Percentiles rank a stretch among this genome's conserved stretches.
Evolutionary conservation across 2,797 vertebrate genomes (phyloP).

Genomic region (Loris lydekkerianus): DNA sequence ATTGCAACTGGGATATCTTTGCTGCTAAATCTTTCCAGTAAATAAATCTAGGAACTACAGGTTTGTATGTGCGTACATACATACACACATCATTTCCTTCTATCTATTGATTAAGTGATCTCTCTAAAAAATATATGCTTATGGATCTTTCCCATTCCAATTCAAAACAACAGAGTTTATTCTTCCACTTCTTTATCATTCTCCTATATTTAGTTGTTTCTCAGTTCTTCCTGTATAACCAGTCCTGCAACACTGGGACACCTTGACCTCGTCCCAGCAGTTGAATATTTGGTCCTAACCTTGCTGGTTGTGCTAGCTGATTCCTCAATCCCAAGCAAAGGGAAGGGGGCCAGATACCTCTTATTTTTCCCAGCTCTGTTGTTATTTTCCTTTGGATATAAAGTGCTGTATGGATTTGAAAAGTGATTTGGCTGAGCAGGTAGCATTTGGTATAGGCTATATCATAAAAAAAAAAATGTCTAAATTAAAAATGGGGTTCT

Average conservation of each 20-base stretch:
- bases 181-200: neutral
- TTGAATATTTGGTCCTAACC: neutral
- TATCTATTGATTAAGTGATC: neutral
- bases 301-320: neutral
- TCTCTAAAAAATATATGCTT: neutral
- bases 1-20: neutral
- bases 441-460: neutral
- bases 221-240: neutral
- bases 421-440: neutral
- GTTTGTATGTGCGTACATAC: neutral
- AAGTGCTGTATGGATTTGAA: neutral
- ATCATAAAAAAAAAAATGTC: neutral
- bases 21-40: neutral
- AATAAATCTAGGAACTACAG: neutral
- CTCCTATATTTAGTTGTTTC: neutral
- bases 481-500: conserved; percentile 11
- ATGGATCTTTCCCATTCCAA: neutral
- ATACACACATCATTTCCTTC: neutral
- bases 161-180: neutral
- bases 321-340: neutral
- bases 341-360: neutral
- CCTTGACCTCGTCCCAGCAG: neutral
- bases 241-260: neutral
- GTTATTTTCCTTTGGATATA: neutral
- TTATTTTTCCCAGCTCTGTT: neutral